Evolutionary conservation across 2,888 invertebrate genomes (phyloP), one percentile per base, ranked within the genome.

Genomic region (Watsonalla binaria): DNA sequence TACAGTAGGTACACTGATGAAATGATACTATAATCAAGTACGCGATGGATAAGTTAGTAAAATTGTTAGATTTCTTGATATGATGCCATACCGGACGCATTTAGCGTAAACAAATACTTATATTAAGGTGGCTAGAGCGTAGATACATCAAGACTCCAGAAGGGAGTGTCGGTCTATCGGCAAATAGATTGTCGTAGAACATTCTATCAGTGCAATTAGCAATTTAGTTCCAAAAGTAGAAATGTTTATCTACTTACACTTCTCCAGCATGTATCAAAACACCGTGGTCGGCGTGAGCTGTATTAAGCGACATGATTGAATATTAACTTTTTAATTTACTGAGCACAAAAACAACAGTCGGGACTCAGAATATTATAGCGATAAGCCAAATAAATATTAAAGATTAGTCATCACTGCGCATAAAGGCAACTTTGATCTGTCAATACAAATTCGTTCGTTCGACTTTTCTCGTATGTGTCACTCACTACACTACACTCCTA

Each of bases 261-360:
- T 99, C 99, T 70, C 98, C 98, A 63, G 96, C 94, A 81, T 98
- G 98, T 76, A 99, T 97, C 54, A 99, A 92, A 46, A 99, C 98
- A 51, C 98, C 98, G 59, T 96, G 96, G 78, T 97, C 96, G 53
- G 97, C 95, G 84, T 99, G 98, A 53, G 99, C 97, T 60, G 98
- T 98, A 85, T 99, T 99, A 62, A 99, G 89, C 65, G 98, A 97
- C 99, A 99, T 98, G 70, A 56, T 42, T 42, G 11, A 37, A 37
- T 37, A 9, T 9, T 2, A 9, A 37, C 9, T 6, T 37, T 8
- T 2, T 37, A 9, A 8, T 37, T 37, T 37, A 37, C 9, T 37
- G 9, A 9, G 37, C 6, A 37, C 37, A 37, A 37, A 37, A 5
- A 37, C 6, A 2, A 37, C 9, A 8, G 6, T 37, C 9, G 11